Conservation (phyloP, 2,113 vertebrate genomes). For the Amblyopsis rosae region DNA sequence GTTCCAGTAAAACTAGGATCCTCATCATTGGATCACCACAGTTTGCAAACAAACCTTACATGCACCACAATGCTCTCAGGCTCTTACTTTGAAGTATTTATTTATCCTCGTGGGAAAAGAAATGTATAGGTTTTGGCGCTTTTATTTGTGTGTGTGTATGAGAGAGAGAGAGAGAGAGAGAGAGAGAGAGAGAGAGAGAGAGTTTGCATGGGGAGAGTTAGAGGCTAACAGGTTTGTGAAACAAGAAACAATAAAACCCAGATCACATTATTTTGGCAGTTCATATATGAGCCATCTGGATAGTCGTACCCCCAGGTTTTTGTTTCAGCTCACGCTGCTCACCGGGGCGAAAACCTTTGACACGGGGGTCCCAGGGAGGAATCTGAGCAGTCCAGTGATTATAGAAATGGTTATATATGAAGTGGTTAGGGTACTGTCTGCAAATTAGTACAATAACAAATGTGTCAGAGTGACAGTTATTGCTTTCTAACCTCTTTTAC, state of each 20-base stretch:
- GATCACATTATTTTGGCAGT: constrained; percentile 58
- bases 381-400: constrained; percentile 56
- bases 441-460: constrained; percentile 61
- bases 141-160: neutral
- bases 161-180: constrained; percentile 2
- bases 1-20: no score
- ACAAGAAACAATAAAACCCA: constrained; percentile 53
- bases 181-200: constrained; percentile 1
- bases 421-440: constrained; percentile 62
- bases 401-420: constrained; percentile 55
- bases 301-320: constrained; percentile 52
- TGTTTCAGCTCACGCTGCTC: constrained; percentile 52
- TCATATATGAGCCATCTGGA: constrained; percentile 68
- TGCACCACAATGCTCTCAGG: no score
- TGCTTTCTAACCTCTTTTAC: neutral
- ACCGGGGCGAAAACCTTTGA: constrained; percentile 39
- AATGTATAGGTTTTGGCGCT: no score
- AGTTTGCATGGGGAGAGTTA: constrained; percentile 29
- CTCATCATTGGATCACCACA: no score
- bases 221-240: constrained; percentile 52
- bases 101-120: no score
- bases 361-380: constrained; percentile 42
- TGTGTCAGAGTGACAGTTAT: constrained; percentile 35
- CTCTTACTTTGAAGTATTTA: no score
- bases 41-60: no score